These are phyloP conservation scores for Pyrocephalus nanus DNA, from an alignment of 2,797 vertebrate genomes.

Conservation along the genomic window DNA sequence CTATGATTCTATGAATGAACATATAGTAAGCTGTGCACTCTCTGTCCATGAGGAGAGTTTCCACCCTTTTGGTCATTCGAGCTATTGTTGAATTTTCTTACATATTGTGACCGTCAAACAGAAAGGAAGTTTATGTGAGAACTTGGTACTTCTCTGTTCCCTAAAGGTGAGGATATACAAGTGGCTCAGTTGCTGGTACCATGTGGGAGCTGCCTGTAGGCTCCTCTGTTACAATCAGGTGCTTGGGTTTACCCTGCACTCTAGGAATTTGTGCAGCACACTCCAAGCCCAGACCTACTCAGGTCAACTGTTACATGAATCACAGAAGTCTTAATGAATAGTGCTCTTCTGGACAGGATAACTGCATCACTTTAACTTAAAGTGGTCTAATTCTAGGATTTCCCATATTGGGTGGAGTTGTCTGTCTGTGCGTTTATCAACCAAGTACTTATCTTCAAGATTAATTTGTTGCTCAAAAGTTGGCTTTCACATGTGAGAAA, in stretches of 20 bases:
- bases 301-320: not conserved
- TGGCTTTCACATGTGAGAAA: not conserved
- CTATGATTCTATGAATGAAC: not conserved
- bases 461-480: not conserved
- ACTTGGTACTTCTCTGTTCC: not conserved
- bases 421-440: not conserved
- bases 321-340: not conserved
- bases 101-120: accelerated
- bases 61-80: not conserved
- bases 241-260: not conserved
- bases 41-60: not conserved
- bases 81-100: not conserved
- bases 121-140: not conserved
- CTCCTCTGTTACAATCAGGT: not conserved
- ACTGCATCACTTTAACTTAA: not conserved
- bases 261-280: not conserved
- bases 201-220: not conserved
- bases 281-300: not conserved
- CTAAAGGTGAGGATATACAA: accelerated
- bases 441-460: not conserved
- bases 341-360: not conserved
- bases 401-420: not conserved
- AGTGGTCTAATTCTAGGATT: not conserved
- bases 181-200: not conserved
- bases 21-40: not conserved